These are phyloP conservation scores for Drosophila rufa DNA, from an alignment of 1,140 invertebrate genomes.

Conservation along the genomic window DNA sequence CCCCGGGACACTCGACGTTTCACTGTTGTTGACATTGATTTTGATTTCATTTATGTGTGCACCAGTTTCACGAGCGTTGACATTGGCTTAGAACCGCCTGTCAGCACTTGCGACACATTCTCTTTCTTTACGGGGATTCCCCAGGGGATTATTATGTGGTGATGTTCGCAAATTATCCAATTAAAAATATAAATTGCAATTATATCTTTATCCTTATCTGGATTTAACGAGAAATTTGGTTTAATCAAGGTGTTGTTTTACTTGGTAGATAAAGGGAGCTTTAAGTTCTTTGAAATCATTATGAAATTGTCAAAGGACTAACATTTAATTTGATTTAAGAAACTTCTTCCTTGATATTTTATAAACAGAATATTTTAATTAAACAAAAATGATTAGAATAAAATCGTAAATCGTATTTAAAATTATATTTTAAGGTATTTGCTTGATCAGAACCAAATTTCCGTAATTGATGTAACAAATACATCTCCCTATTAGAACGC, in stretches of 20 bases:
- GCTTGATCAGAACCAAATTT: no score
- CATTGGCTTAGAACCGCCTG: slow-evolving; percentile 35
- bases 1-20: slow-evolving; percentile 51
- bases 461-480: background rate
- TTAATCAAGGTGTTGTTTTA: no score
- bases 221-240: background rate
- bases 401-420: background rate
- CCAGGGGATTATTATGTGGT: slow-evolving; percentile 3
- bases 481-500: background rate
- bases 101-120: slow-evolving; percentile 22
- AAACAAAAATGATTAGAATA: background rate
- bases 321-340: background rate
- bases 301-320: background rate
- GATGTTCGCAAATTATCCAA: slow-evolving; percentile 13
- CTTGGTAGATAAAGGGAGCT: no score
- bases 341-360: background rate
- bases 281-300: background rate
- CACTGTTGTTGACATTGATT: slow-evolving; percentile 67
- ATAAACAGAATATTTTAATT: background rate
- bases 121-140: background rate
- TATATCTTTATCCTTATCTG: background rate
- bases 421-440: background rate
- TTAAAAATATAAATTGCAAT: background rate
- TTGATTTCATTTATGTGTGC: slow-evolving; percentile 60
- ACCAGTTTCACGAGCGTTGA: slow-evolving; percentile 25